Evolutionary conservation across 2,797 vertebrate genomes (phyloP).

Genomic region (Pygocentrus nattereri): DNA sequence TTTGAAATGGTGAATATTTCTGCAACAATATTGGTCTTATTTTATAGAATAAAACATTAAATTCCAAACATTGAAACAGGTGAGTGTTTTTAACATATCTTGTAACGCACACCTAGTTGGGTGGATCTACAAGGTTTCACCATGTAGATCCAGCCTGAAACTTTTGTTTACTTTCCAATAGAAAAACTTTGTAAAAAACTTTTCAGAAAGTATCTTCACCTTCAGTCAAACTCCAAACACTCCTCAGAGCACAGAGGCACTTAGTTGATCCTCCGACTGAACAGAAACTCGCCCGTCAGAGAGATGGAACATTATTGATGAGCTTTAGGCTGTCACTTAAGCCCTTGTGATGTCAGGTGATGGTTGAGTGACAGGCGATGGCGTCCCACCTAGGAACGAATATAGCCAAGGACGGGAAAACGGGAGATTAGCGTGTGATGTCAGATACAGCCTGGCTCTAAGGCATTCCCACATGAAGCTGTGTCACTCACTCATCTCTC

Average conservation of each 20-base stretch:
- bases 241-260: not conserved
- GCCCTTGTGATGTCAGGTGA: constrained; percentile 49
- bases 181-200: constrained; percentile 3
- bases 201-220: not conserved
- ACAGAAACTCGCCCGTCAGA: not conserved
- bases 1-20: too few species aligned
- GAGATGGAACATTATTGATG: constrained; percentile 11
- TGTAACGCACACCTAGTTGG: too few species aligned
- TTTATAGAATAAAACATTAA: too few species aligned
- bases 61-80: too few species aligned
- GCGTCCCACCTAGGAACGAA: constrained; percentile 62
- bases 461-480: constrained; percentile 9
- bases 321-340: constrained; percentile 24
- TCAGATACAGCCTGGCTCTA: not conserved
- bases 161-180: not conserved
- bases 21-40: too few species aligned
- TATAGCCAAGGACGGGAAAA: constrained; percentile 13
- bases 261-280: constrained; percentile 7
- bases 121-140: too few species aligned
- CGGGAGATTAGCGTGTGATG: constrained; percentile 24
- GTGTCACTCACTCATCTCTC: constrained; percentile 58
- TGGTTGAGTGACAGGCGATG: constrained; percentile 70
- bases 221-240: not conserved
- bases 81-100: too few species aligned
- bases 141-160: not conserved